Evolutionary conservation across 2,797 vertebrate genomes (phyloP).

Genomic region (Callimico goeldii): DNA sequence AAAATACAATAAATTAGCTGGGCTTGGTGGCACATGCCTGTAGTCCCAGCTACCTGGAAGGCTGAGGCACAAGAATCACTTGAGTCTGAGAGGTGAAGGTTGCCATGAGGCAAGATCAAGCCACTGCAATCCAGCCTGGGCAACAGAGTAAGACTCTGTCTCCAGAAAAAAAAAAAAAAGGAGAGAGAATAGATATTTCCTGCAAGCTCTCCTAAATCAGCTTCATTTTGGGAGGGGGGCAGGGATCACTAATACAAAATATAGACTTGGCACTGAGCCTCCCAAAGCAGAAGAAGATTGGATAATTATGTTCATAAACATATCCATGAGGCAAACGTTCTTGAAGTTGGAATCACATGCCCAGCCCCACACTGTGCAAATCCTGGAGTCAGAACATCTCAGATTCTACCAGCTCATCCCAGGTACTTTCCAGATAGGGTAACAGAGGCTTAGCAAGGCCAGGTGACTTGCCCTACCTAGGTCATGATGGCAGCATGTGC

Average conservation of each 20-base stretch:
- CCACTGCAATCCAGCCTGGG: not conserved
- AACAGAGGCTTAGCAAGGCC: not conserved
- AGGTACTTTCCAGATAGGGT: not conserved
- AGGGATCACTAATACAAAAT: constrained; percentile 16
- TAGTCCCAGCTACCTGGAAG: not conserved
- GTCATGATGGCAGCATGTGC: not conserved
- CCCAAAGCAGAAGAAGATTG: not conserved
- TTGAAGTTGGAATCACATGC: not conserved
- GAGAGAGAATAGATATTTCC: not conserved
- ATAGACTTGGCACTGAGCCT: not conserved
- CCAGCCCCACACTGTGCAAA: not conserved
- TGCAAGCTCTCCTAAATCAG: not conserved
- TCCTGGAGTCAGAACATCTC: not conserved
- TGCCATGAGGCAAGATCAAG: not conserved
- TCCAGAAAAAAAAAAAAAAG: not conserved
- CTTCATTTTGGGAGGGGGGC: not conserved
- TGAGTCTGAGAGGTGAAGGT: too few relatives aligned
- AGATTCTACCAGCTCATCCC: not conserved
- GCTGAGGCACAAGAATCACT: not conserved
- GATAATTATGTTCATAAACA: not conserved
- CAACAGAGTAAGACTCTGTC: not conserved
- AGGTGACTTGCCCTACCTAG: not conserved
- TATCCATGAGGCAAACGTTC: not conserved
- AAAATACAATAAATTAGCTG: too few relatives aligned
- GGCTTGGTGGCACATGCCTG: too few relatives aligned